Evolutionary conservation across 2,888 invertebrate genomes (phyloP).

Genomic region (Lasioglossum marginatum): DNA sequence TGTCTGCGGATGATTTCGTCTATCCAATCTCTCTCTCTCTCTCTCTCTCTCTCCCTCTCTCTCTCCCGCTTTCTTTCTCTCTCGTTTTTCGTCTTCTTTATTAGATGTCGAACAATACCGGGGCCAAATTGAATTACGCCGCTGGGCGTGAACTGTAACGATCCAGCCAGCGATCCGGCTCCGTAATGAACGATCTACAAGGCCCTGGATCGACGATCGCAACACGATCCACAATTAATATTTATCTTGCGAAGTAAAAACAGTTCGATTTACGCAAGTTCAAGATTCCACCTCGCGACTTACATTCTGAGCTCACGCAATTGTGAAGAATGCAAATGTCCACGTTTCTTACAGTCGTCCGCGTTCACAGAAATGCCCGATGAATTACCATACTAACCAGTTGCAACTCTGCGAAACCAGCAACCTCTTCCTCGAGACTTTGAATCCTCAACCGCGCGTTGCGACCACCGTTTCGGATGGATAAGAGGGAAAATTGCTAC

Average conservation of each 20-base stretch:
- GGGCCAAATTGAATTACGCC: conserved; percentile 51
- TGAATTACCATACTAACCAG: conserved; percentile 65
- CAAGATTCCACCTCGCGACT: not conserved
- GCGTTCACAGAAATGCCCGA: conserved; percentile 60
- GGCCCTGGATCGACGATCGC: not conserved
- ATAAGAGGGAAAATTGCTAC: conserved; percentile 1
- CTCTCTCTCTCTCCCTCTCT: not conserved
- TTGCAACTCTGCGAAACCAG: conserved; percentile 3
- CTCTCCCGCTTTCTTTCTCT: not conserved
- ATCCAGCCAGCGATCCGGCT: not conserved
- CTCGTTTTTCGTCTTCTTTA: conserved; percentile 37
- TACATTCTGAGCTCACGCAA: conserved; percentile 73
- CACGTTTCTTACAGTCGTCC: conserved; percentile 72
- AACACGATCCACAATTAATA: not conserved
- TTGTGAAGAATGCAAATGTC: conserved; percentile 73
- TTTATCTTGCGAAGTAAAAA: no score
- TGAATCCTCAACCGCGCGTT: conserved; percentile 8
- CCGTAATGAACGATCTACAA: not conserved
- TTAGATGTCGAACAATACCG: conserved; percentile 50
- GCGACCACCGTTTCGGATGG: conserved; percentile 14
- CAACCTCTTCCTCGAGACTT: not conserved
- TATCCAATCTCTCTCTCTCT: conserved; percentile 3
- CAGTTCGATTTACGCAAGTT: no score
- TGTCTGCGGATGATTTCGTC: conserved; percentile 62
- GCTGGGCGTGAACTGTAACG: conserved; percentile 49